Conservation (phyloP, 2,113 vertebrate genomes). For the Spea bombifrons region DNA sequence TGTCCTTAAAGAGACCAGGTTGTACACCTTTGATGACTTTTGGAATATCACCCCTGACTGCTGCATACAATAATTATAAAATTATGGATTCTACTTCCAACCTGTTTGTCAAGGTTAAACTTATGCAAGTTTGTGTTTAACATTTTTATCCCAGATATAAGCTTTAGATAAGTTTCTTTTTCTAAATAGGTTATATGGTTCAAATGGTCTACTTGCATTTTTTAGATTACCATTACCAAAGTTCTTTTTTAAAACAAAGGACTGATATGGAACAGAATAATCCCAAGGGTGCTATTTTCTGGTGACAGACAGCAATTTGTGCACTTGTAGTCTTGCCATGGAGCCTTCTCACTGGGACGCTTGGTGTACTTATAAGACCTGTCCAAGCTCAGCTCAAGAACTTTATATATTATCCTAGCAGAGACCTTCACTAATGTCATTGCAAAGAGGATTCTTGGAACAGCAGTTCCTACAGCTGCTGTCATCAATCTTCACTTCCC, state of each 20-base stretch:
- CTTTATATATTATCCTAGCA: constrained; percentile 2
- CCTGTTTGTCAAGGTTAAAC: no score
- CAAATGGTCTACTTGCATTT: no score
- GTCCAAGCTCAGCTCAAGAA: constrained; percentile 10
- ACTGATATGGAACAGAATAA: background rate
- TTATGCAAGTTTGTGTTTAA: no score
- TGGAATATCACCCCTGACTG: no score
- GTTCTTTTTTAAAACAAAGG: background rate
- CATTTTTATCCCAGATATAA: no score
- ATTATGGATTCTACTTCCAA: no score
- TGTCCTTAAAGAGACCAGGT: no score
- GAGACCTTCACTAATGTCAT: constrained; percentile 36
- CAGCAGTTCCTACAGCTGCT: constrained; percentile 37
- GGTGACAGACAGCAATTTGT: background rate
- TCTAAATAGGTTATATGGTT: no score
- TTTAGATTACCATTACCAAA: no score
- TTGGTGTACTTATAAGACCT: constrained; percentile 1
- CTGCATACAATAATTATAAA: no score
- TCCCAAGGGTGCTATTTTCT: background rate
- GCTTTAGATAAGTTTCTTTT: no score
- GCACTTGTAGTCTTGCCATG: background rate
- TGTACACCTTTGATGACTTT: no score
- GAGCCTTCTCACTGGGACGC: background rate
- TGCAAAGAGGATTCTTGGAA: constrained; percentile 12
- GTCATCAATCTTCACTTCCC: constrained; percentile 24